Evolutionary conservation across 2,888 invertebrate species (phyloP).

Genomic region (Amaurobius ferox): DNA sequence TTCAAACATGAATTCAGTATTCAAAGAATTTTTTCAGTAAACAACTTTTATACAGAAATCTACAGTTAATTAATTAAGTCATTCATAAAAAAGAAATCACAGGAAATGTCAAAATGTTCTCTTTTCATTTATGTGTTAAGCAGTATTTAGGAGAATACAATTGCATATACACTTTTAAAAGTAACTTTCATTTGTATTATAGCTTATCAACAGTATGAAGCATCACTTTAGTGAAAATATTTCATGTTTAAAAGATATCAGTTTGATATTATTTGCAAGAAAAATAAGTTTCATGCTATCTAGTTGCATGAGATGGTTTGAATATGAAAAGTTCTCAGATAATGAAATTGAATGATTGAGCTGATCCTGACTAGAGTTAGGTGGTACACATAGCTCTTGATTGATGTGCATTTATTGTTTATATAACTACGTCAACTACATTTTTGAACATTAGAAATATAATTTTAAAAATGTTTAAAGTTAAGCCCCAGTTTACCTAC

Average conservation of each 20-base stretch:
- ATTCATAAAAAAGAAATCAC: no score
- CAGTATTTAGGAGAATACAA: not conserved
- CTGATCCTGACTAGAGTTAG: constrained; percentile 13
- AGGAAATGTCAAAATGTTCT: constrained; percentile 7
- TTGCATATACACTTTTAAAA: no score
- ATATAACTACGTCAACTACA: no score
- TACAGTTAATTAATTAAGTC: no score
- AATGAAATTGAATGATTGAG: constrained; percentile 12
- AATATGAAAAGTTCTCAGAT: constrained; percentile 13
- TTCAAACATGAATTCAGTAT: no score
- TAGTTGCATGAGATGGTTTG: not conserved
- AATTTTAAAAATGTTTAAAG: no score
- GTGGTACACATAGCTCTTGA: constrained; percentile 10
- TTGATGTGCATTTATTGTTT: not conserved
- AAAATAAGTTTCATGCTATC: not conserved
- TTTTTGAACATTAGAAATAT: no score
- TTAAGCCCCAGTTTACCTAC: no score
- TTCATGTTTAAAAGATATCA: not conserved
- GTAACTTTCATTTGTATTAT: not conserved
- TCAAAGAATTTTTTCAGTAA: no score
- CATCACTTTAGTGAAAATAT: not conserved
- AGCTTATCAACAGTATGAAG: not conserved
- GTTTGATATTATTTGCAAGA: not conserved
- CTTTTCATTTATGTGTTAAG: not conserved
- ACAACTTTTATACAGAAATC: no score